These are phyloP conservation scores for Arge pagana DNA, from an alignment of 2,888 invertebrate species.

Conservation along the genomic window DNA sequence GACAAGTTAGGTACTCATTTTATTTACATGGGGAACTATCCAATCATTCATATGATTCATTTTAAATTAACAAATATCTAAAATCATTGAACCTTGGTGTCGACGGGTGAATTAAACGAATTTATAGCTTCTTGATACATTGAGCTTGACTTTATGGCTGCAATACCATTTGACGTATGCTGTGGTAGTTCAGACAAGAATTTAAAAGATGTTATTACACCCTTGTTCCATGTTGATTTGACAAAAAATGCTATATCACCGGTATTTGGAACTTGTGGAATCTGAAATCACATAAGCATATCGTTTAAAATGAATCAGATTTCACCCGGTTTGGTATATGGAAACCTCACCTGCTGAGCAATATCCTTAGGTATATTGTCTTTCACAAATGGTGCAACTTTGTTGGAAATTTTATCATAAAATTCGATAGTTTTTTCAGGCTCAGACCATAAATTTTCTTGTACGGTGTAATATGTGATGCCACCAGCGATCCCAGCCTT, in stretches of 20 bases:
- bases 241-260: constrained; percentile 31
- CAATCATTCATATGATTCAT: too few relatives aligned
- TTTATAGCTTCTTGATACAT: constrained; percentile 11
- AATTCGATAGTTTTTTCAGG: constrained; percentile 51
- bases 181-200: constrained; percentile 42
- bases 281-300: constrained; percentile 33
- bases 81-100: too few relatives aligned
- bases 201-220: constrained; percentile 41
- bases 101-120: constrained; percentile 9
- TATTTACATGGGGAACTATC: constrained; percentile 15
- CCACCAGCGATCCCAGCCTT: constrained; percentile 53
- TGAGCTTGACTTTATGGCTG: constrained; percentile 25
- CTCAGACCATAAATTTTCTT: constrained; percentile 55
- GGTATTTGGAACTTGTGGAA: constrained; percentile 40
- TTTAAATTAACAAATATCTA: too few relatives aligned
- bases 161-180: constrained; percentile 37
- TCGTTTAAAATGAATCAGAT: too few relatives aligned
- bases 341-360: constrained; percentile 39
- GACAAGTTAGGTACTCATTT: too few relatives aligned
- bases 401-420: constrained; percentile 48
- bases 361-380: constrained; percentile 44
- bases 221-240: constrained; percentile 43
- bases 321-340: too few relatives aligned
- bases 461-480: constrained; percentile 48
- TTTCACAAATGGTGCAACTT: constrained; percentile 43